Base-by-base conservation (phyloP, 2,888 invertebrate genomes). In the Trichopria drosophilae region DNA sequence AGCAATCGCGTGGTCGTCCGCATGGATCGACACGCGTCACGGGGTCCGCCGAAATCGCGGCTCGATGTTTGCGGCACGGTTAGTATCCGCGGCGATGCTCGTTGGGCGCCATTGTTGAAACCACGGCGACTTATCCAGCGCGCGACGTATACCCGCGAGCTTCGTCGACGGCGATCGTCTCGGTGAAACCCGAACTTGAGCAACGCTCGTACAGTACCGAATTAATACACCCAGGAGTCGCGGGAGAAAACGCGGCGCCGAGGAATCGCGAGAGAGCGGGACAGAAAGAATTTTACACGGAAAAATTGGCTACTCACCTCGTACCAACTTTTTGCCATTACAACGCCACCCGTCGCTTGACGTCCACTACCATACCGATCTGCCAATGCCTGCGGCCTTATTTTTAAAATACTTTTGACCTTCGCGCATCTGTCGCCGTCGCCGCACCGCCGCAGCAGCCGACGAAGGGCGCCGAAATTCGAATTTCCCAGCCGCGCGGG, bases 321-420 rank as follows among this genome's bases (percentile, higher is more conserved):
- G 84, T 81, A 31, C 12, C 82, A 84, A 83, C 82, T 77, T 83
- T 84, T 84, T 84, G 84, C 85, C 85, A 85, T 86, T 83, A 84
- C 85, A 84, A 83, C 83, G 84, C 84, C 84, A 84, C 84, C 83
- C 84, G 84, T 83, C 84, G 83, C 84, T 84, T 83, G 83, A 83
- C 82, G 82, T 84, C 82, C 84, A 83, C 83, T 83, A 82, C 82
- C 81, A 82, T 82, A 68, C 67, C 68, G 68, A 72, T 69, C 68
- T 82, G 65, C 65, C 68, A 69, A 65, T 66, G 64, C 65, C 59
- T 62, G 66, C 69, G 67, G 69, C 71, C 73, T 73, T 75, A 73
- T 73, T 73, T 74, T 75, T 73, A 70, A 75, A 75, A 73, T 72
- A 73, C 71, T 73, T 73, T 67, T 72, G 74, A 74, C 73, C 74